Base-by-base conservation (phyloP, 1,140 invertebrate species). In the Grapholita molesta region DNA sequence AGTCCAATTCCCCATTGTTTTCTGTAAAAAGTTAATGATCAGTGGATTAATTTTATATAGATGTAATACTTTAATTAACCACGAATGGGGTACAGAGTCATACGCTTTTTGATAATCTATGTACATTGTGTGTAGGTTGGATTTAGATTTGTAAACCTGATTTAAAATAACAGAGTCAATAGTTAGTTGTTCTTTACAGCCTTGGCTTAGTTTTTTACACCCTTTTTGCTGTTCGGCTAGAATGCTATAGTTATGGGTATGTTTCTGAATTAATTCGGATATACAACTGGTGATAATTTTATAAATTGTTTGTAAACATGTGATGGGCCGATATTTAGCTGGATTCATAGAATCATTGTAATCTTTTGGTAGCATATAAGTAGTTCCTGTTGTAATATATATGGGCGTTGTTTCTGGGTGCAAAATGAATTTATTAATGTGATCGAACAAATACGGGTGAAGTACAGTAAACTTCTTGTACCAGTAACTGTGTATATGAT, bases 231-330 rank as follows among this genome's bases (percentile, higher is more conserved):
- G n/a, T n/a, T n/a, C n/a, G n/a, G n/a, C n/a, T n/a, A 65, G 30
- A 18, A 69, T 53, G 48, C 52, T 32, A 52, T 65, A 32, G 4
- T 21, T 35, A 5, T 71, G 25, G 11, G 70, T 12, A 38, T 79
- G 77, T 64, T 70, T 33, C 28, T 70, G 65, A 11, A 79, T 71
- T 33, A 70, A 32, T 32, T 70, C 55, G 23, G 33, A 38, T 15
- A 80, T 67, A 28, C 70, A 74, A 18, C 70, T 23, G 28, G 75
- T 77, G 32, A 79, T 32, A 9, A 78, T 68, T 52, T 78, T 78
- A 64, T 78, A 76, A 3, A 78, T 28, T 8, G 66, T 76, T 33
- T 70, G 68, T 7, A 79, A 30, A 61, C 75, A 77, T 7, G 74
- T 76, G 6, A 71, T 38, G 68, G 69, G 64, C 73, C 64, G 8